A percentile compares a stretch with the other conserved stretches of the same genome.
phyloP scores from a whole-genome alignment of 1,140 invertebrate species.

The Himalopsyche phryganea region DNA sequence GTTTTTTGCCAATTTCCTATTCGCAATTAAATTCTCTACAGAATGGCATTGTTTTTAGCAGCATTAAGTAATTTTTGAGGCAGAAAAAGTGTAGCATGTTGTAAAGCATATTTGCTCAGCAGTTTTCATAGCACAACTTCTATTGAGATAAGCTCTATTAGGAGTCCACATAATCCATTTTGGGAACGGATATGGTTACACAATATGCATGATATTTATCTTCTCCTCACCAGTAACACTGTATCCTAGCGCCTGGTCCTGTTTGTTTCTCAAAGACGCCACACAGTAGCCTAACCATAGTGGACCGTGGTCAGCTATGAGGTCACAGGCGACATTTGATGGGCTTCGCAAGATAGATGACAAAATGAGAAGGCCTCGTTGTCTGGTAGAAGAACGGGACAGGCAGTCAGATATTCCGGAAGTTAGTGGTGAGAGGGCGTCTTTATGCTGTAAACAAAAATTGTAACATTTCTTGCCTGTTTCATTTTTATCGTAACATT shows the following conservation, averaged over 20 bases:
- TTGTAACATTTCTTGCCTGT: too few species aligned
- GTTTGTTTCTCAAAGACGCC: conserved; percentile 5
- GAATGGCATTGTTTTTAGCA: too few species aligned
- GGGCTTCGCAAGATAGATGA: conserved; percentile 7
- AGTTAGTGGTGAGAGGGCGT: conserved; percentile 10
- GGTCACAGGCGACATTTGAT: background rate
- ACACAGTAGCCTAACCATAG: conserved; percentile 20
- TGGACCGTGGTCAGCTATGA: conserved; percentile 8
- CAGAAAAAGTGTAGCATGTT: too few species aligned
- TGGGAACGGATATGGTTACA: too few species aligned
- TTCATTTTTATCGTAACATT: too few species aligned
- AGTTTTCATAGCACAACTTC: too few species aligned
- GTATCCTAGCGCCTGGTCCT: conserved; percentile 15
- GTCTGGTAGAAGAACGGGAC: conserved; percentile 8
- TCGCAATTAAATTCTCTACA: too few species aligned
- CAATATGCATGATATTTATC: background rate
- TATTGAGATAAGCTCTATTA: too few species aligned
- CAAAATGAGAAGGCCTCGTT: conserved; percentile 21
- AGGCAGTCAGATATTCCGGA: conserved; percentile 15
- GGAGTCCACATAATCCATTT: too few species aligned
- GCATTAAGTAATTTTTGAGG: too few species aligned
- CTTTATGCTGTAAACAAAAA: conserved; percentile 12
- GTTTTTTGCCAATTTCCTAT: too few species aligned
- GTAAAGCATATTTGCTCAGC: too few species aligned
- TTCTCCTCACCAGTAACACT: conserved; percentile 19